Evolutionary conservation across 1,140 invertebrate species (phyloP), one percentile per base, ranked within the genome.

Genomic region (Chironomus striatipennis): DNA sequence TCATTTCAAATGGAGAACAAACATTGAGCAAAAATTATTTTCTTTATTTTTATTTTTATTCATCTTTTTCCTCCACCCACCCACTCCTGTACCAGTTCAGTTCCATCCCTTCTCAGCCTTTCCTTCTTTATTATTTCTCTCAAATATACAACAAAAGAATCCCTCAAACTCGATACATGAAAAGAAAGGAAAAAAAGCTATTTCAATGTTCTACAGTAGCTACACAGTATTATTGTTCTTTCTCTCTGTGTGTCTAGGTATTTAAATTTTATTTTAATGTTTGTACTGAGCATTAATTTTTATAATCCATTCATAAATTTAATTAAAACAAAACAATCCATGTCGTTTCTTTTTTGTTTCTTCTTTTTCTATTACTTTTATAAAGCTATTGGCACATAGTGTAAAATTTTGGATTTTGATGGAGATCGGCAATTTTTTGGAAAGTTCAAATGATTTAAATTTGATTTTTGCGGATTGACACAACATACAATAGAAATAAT

Each of bases 221-320:
- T 34, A 34, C 24, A 34, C 24, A 34, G 24, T 5, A 34, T 34
- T 34, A 34, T 34, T 34, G 24, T 34, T 34, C 24, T 34, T 34
- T 34, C 24, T 34, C 24, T 34, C 24, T 34, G 24, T 34, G 24
- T 70, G 2, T 70, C 65, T 15, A 70, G 65, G 65, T 70, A 70
- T 70, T 70, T 70, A 70, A 70, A 70, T 70, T 70, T 70, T 70
- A 70, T 70, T 70, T 70, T 70, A 70, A 70, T 70, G 65, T 70
- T 70, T 70, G 65, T 70, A 70, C 65, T 70, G 20, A 70, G 65
- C 65, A 70, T 70, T 70, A 70, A 70, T 70, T 70, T 70, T 70
- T 70, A 70, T 70, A 70, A 70, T 70, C 65, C 65, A 70, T 70
- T 70, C 65, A 70, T 70, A 70, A 70, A 70, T 70, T 70, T 70